phyloP scores from a whole-genome alignment of 2,888 invertebrate genomes.

The Drosophila cyrtoloma region DNA sequence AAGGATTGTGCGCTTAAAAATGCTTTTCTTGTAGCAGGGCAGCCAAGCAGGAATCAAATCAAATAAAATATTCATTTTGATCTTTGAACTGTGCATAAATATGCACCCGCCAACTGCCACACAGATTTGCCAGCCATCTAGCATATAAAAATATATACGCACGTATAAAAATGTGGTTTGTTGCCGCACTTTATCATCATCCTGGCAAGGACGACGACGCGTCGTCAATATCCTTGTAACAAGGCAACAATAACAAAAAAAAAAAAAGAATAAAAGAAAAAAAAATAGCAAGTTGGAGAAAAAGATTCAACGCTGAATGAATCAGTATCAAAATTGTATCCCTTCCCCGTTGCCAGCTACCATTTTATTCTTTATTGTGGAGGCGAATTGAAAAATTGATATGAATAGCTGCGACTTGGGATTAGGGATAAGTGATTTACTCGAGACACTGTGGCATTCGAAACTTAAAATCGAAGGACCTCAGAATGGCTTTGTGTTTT shows the following conservation, averaged over 20 bases:
- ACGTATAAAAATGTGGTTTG: constrained; percentile 70
- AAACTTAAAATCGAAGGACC: constrained; percentile 14
- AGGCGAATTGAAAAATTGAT: constrained; percentile 58
- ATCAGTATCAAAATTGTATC: constrained; percentile 52
- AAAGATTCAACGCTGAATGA: constrained; percentile 28
- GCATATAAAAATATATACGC: constrained; percentile 23
- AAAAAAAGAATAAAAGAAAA: constrained; percentile 2
- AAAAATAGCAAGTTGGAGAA: not conserved
- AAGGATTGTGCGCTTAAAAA: constrained; percentile 77
- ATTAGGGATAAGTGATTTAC: constrained; percentile 72
- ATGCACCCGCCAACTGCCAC: constrained; percentile 64
- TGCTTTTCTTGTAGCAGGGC: constrained; percentile 78
- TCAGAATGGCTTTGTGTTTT: constrained; percentile 46
- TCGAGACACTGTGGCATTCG: constrained; percentile 40
- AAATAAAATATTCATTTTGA: constrained; percentile 85
- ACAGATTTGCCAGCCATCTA: constrained; percentile 41
- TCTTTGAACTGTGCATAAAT: constrained; percentile 84
- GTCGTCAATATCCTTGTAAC: constrained; percentile 63
- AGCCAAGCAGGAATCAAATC: constrained; percentile 76
- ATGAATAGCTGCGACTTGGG: constrained; percentile 60
- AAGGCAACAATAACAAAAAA: constrained; percentile 48
- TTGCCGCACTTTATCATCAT: constrained; percentile 70
- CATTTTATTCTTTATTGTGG: constrained; percentile 38
- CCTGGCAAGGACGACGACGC: constrained; percentile 49
- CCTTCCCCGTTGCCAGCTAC: constrained; percentile 34